These are phyloP conservation scores for Lepidocolaptes lacrymiger DNA, from an alignment of 2,797 vertebrate species.

Conservation along the genomic window DNA sequence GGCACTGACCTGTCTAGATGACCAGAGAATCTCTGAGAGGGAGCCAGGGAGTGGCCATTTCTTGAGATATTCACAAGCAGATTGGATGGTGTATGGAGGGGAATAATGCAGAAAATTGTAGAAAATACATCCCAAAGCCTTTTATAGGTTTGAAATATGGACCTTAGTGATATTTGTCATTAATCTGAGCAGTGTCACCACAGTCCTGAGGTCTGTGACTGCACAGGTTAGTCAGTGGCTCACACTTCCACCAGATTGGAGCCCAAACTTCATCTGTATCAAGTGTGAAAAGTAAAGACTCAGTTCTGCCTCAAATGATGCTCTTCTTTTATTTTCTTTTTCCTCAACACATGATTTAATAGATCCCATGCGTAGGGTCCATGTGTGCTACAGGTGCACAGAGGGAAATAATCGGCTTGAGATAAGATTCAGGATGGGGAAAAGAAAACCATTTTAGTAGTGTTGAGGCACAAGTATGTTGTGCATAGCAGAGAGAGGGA, in stretches of 20 bases:
- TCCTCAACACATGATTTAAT: neutral
- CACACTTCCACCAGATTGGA: neutral
- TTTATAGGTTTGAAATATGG: accelerated
- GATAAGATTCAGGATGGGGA: neutral
- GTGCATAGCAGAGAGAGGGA: neutral
- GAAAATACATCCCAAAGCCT: neutral
- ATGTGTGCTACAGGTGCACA: neutral
- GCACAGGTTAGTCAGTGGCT: too few species aligned
- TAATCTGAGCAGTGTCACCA: neutral
- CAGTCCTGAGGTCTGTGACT: neutral
- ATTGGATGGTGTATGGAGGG: neutral
- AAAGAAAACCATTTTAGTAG: neutral
- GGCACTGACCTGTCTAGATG: neutral
- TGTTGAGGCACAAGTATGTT: neutral
- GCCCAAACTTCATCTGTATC: accelerated
- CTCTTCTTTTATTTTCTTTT: neutral
- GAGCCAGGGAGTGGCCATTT: neutral
- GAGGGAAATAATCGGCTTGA: neutral
- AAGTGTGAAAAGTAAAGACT: neutral
- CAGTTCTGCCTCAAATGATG: neutral
- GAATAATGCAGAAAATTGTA: neutral
- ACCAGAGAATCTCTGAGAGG: neutral
- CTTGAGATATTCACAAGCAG: neutral
- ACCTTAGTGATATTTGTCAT: neutral
- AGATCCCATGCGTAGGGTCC: neutral